phyloP scores from a whole-genome alignment of 2,888 invertebrate species.

The Eupithecia inturbata region DNA sequence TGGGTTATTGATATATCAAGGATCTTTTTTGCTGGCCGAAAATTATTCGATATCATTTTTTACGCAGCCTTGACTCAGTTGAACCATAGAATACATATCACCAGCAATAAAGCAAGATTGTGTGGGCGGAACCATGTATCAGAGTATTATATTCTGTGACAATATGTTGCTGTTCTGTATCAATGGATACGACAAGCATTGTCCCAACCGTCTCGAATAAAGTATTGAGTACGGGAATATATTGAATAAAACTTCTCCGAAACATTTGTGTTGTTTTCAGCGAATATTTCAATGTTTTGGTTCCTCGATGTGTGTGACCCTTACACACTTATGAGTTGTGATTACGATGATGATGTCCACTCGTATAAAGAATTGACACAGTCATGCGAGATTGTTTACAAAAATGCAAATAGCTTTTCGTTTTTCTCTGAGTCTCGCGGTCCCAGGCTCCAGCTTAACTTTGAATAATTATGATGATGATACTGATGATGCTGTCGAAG shows the following conservation, averaged over 20 bases:
- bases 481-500: not conserved
- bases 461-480: not conserved
- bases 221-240: constrained; percentile 30
- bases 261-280: constrained; percentile 13
- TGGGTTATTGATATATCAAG: constrained; percentile 16
- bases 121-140: constrained; percentile 58
- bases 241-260: constrained; percentile 24
- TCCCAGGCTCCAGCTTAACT: not conserved
- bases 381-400: not conserved
- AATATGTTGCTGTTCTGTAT: constrained; percentile 48
- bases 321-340: not conserved
- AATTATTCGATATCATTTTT: constrained; percentile 19
- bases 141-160: constrained; percentile 9
- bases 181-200: constrained; percentile 58
- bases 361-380: not conserved
- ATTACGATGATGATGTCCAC: not conserved
- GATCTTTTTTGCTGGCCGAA: constrained; percentile 10
- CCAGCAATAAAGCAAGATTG: constrained; percentile 42
- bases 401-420: not conserved
- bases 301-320: not conserved
- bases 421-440: not conserved
- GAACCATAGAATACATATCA: constrained; percentile 34
- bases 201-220: constrained; percentile 37
- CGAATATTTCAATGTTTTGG: not conserved
- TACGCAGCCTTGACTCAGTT: constrained; percentile 26